Evolutionary conservation across 2,888 invertebrate species (phyloP).

Genomic region (Rotaria magnacalcarata): DNA sequence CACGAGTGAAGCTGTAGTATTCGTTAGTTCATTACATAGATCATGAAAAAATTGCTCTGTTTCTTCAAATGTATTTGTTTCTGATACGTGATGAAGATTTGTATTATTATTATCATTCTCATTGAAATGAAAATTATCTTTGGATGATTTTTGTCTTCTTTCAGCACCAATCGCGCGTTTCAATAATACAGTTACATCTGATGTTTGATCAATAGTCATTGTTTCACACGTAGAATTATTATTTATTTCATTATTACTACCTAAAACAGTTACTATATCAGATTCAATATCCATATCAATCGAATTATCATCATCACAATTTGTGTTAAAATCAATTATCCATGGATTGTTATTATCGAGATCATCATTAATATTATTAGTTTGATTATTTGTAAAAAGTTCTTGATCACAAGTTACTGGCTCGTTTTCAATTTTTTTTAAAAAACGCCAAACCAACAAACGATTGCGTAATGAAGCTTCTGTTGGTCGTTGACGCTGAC

Average conservation of each 20-base stretch:
- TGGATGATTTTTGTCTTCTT: not conserved
- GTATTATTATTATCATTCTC: not conserved
- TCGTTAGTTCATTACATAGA: not conserved
- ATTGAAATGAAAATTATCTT: conserved; percentile 2
- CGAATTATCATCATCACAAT: not conserved
- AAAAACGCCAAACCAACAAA: conserved; percentile 23
- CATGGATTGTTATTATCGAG: not conserved
- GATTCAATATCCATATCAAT: conserved; percentile 23
- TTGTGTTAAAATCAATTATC: not conserved
- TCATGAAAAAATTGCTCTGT: conserved; percentile 27
- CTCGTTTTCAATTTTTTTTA: conserved; percentile 23
- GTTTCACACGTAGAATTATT: not conserved
- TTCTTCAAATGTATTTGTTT: not conserved
- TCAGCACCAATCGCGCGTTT: conserved; percentile 18
- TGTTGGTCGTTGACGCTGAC: not conserved
- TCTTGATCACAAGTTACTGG: not conserved
- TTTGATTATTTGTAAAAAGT: not conserved
- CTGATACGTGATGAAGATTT: not conserved
- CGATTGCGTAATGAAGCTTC: conserved; percentile 22
- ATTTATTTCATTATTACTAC: conserved; percentile 1
- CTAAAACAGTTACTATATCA: not conserved
- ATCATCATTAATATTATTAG: not conserved
- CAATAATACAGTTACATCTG: not conserved
- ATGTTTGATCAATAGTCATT: conserved; percentile 30
- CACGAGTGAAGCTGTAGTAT: not conserved